Base-by-base conservation (phyloP, 2,888 invertebrate species). In the Sarcophaga subvicina region DNA sequence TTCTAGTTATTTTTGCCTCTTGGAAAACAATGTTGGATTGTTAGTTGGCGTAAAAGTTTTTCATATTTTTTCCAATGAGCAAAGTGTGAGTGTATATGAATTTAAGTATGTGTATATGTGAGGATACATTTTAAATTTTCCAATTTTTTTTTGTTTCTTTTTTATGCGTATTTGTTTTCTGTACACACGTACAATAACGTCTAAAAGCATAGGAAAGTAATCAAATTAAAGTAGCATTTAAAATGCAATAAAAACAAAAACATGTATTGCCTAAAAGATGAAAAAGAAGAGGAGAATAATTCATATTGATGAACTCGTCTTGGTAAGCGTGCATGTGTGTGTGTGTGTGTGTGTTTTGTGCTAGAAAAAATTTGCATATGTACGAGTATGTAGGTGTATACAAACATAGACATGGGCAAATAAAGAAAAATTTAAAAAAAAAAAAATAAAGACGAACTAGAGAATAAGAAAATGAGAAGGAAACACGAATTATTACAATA, bases 171-270 rank as follows among this genome's bases (percentile, higher is more conserved):
- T 75, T 75, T 64, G 20, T 54, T 64, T 64, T 64, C 6, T 66
- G 12, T 64, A 37, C 54, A 54, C 64, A 12, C 47, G n/a, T 17
- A 54, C 11, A 64, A 27, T 27, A 66, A 54, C 47, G 54, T 54
- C 20, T 47, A 54, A 14, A 82, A 64, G 76, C 76, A 77, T 77
- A 82, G 76, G 71, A 64, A 82, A 77, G 82, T 82, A 77, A 82
- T 77, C 76, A 82, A 77, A 82, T 82, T 82, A 82, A 82, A 77
- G 70, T 66, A n/a, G 76, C 47, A 77, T 64, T 82, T 82, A 70
- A 77, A 82, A 71, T 82, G 71, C 82, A 82, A 63, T 66, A 73
- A 76, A 20, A 76, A 49, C 20, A 49, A 45, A 37, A 54, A 72
- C 37, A 60, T 54, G 4, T 54, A 14, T 14, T 54, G n/a, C 45